These are phyloP conservation scores for Hemiprocne comata DNA, from an alignment of 2,113 vertebrate species.

Conservation along the genomic window DNA sequence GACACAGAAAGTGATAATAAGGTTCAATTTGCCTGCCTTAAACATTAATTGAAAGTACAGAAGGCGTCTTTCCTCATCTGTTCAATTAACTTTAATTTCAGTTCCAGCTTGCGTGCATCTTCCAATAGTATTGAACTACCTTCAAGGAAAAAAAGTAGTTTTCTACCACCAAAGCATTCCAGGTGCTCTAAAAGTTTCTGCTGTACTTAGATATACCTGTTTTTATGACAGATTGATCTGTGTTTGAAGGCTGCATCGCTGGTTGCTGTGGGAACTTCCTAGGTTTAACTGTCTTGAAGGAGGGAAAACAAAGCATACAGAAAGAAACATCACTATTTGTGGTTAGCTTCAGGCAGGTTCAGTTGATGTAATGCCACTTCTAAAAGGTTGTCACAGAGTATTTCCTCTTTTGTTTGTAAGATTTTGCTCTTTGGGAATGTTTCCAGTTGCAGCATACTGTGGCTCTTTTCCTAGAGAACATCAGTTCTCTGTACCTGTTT, in stretches of 20 bases:
- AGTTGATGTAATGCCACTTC: neutral
- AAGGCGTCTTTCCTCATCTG: neutral
- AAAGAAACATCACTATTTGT: neutral
- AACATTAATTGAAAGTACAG: neutral
- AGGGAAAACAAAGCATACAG: neutral
- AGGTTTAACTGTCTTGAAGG: neutral
- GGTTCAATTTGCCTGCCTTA: neutral
- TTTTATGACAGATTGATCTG: neutral
- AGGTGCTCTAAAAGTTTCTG: neutral
- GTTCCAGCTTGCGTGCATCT: neutral
- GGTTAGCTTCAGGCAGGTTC: neutral
- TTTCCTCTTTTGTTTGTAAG: neutral
- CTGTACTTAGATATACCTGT: neutral
- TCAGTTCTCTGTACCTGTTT: neutral
- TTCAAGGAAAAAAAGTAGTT: neutral
- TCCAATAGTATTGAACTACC: neutral
- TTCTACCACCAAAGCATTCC: neutral
- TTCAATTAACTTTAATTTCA: neutral
- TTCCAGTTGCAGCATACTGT: neutral
- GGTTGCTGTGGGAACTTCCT: neutral
- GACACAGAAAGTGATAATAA: neutral
- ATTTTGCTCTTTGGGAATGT: neutral
- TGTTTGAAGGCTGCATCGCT: neutral
- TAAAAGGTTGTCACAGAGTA: neutral
- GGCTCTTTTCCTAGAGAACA: neutral